These are phyloP conservation scores for Scomber scombrus DNA, from an alignment of 2,113 vertebrate species.

Conservation along the genomic window DNA sequence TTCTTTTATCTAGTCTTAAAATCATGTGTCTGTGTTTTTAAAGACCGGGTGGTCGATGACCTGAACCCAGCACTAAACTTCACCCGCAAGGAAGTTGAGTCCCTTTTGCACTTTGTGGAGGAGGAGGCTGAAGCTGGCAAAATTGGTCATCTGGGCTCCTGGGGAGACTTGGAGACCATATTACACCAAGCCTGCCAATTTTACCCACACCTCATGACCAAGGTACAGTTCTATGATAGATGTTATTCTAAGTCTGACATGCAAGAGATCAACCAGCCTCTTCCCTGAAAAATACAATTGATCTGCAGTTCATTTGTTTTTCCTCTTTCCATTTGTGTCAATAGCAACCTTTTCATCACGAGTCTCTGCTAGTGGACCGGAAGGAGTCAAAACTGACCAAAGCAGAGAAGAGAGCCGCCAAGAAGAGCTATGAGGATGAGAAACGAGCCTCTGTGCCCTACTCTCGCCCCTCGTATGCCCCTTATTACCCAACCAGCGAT, in stretches of 20 bases:
- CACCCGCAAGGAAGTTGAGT: slow-evolving; percentile 96
- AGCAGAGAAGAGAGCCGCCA: slow-evolving; percentile 98
- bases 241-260: background rate
- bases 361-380: slow-evolving; percentile 96
- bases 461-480: slow-evolving; percentile 95
- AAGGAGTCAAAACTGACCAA: slow-evolving; percentile 97
- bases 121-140: slow-evolving; percentile 90
- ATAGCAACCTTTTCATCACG: slow-evolving; percentile 97
- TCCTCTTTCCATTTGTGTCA: slow-evolving; percentile 21
- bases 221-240: slow-evolving; percentile 83
- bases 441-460: slow-evolving; percentile 97
- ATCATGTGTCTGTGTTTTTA: slow-evolving; percentile 18
- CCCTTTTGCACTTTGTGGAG: slow-evolving; percentile 98
- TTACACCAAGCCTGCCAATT: slow-evolving; percentile 90
- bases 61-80: slow-evolving; percentile 98
- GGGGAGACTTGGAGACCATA: slow-evolving; percentile 88
- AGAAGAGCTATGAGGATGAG: slow-evolving; percentile 99
- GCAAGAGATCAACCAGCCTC: background rate
- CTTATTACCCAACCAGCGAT: slow-evolving; percentile 96
- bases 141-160: slow-evolving; percentile 49
- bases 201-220: slow-evolving; percentile 96
- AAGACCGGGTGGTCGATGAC: slow-evolving; percentile 98
- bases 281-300: background rate
- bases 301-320: background rate
- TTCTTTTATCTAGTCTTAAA: background rate